Conservation (phyloP, 2,888 invertebrate genomes). For the Andricus quercusramuli region DNA sequence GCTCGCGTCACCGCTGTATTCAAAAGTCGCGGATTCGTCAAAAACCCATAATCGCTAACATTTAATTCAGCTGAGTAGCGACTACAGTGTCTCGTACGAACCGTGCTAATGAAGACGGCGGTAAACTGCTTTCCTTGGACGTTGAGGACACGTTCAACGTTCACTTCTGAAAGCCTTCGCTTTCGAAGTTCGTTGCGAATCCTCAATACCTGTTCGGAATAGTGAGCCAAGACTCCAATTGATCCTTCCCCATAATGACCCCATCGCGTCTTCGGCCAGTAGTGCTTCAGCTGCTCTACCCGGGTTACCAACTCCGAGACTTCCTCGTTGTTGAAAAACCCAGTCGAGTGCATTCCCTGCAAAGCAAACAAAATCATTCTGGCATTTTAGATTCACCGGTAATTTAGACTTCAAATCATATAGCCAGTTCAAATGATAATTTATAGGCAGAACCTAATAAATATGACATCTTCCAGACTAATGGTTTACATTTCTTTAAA, state of each 20-base stretch:
- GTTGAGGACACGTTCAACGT: slow-evolving; percentile 90
- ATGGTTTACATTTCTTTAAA: too few species aligned
- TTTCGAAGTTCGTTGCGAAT: slow-evolving; percentile 89
- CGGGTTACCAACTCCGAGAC: slow-evolving; percentile 89
- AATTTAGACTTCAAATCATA: too few species aligned
- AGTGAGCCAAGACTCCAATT: slow-evolving; percentile 92
- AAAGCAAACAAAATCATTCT: slow-evolving; percentile 30
- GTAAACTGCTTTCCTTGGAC: slow-evolving; percentile 94
- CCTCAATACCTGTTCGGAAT: slow-evolving; percentile 88
- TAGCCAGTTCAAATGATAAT: too few species aligned
- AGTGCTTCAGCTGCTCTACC: slow-evolving; percentile 85
- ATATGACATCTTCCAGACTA: too few species aligned
- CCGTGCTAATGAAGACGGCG: slow-evolving; percentile 89
- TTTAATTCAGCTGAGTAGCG: slow-evolving; percentile 80
- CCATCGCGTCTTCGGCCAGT: slow-evolving; percentile 87
- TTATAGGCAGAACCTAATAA: too few species aligned
- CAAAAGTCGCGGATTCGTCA: slow-evolving; percentile 89
- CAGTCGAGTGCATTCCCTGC: slow-evolving; percentile 82
- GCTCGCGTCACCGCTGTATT: slow-evolving; percentile 92
- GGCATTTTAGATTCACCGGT: slow-evolving; percentile 6
- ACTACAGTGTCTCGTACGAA: slow-evolving; percentile 87
- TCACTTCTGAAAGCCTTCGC: slow-evolving; percentile 86
- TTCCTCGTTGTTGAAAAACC: slow-evolving; percentile 90
- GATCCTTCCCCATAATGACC: slow-evolving; percentile 88
- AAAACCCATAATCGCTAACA: slow-evolving; percentile 87